phyloP scores from a whole-genome alignment of 2,113 vertebrate genomes.

The Cettia cetti region DNA sequence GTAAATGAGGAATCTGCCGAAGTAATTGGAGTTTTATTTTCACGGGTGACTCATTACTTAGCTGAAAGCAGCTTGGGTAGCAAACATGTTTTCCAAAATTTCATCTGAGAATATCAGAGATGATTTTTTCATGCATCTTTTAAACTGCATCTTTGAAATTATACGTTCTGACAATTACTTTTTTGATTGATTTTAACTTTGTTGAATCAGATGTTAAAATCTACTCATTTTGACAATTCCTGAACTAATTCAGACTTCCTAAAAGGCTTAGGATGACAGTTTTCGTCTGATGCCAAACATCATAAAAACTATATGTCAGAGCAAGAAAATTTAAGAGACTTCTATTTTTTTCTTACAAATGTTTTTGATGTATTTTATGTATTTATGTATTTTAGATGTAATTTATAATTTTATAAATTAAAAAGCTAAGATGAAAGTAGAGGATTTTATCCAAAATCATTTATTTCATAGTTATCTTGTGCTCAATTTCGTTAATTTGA shows the following conservation, averaged over 20 bases:
- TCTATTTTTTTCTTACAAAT: not conserved
- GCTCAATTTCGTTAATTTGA: not conserved
- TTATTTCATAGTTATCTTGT: not conserved
- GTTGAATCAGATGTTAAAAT: not conserved
- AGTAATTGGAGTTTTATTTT: constrained; percentile 6
- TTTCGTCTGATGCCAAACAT: not conserved
- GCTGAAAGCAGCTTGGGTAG: constrained; percentile 6
- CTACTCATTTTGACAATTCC: not conserved
- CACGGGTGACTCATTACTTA: not conserved
- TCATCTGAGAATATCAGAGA: not conserved
- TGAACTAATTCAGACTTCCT: not conserved
- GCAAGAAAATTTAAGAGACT: not conserved
- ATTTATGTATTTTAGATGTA: too few species aligned
- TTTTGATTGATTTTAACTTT: not conserved
- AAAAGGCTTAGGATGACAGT: not conserved
- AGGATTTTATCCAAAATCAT: not conserved
- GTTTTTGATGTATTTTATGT: not conserved
- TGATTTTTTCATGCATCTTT: not conserved
- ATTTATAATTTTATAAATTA: not conserved
- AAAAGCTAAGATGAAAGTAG: not conserved
- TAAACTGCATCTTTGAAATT: not conserved
- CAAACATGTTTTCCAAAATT: constrained; percentile 6
- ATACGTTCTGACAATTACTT: not conserved
- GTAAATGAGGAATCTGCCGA: constrained; percentile 17
- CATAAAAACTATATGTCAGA: not conserved